phyloP scores from a whole-genome alignment of 2,113 vertebrate species.

The Dromas ardeola region DNA sequence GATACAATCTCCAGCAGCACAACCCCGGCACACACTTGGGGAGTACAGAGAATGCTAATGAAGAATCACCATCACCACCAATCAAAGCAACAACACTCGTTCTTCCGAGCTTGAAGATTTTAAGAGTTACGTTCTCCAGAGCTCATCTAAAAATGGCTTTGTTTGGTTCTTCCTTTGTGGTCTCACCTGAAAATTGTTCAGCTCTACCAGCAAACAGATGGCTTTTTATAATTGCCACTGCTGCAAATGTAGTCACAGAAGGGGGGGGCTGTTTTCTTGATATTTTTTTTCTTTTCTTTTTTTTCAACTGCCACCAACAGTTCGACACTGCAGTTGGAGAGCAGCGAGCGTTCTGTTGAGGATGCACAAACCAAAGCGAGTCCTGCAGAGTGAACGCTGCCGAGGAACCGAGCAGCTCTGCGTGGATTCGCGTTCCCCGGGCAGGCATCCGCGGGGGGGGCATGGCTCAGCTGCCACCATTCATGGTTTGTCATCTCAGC shows the following conservation, averaged over 20 bases:
- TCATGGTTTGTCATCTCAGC: slow-evolving; percentile 30
- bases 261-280: neutral
- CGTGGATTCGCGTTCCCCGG: neutral
- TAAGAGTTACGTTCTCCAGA: neutral
- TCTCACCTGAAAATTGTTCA: slow-evolving; percentile 49
- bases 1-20: slow-evolving; percentile 36
- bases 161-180: slow-evolving; percentile 47
- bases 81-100: neutral
- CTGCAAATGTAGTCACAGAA: slow-evolving; percentile 1
- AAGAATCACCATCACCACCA: slow-evolving; percentile 33
- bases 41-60: slow-evolving; percentile 42
- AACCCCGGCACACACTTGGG: neutral
- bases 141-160: slow-evolving; percentile 45
- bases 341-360: neutral
- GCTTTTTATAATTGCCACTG: slow-evolving; percentile 51
- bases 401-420: neutral
- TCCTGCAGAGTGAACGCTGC: neutral
- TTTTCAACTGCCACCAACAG: neutral
- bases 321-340: neutral
- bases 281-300: neutral
- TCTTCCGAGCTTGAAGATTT: neutral
- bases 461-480: slow-evolving; percentile 8
- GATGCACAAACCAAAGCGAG: neutral
- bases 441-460: neutral
- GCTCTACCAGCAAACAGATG: slow-evolving; percentile 45